A percentile compares a stretch with the other conserved stretches of the same genome.
Evolutionary conservation across 2,888 invertebrate species (phyloP).

Genomic region (Autographa pulchrina): DNA sequence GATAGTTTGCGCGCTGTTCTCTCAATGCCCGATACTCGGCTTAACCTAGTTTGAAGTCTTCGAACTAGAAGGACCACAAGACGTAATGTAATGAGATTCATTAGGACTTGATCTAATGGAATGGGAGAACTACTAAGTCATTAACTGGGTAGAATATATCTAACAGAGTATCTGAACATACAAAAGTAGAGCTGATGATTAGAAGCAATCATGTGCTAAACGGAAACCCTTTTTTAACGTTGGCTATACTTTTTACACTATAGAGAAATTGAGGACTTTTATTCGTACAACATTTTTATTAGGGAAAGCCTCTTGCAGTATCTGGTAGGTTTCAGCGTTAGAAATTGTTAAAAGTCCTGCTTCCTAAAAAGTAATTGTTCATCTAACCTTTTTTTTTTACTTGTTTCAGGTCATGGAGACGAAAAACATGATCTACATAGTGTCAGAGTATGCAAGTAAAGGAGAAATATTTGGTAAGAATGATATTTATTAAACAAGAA

Average conservation of each 20-base stretch:
- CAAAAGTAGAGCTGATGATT: too few species aligned
- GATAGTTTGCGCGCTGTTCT: neutral
- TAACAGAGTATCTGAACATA: too few species aligned
- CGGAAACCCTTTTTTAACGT: too few species aligned
- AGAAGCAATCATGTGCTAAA: too few species aligned
- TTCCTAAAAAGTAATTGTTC: neutral
- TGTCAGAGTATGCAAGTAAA: slow-evolving; percentile 99
- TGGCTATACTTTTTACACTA: too few species aligned
- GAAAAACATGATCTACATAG: slow-evolving; percentile 99
- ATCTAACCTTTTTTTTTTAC: slow-evolving; percentile 4
- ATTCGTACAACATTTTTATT: too few species aligned
- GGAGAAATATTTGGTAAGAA: slow-evolving; percentile 99
- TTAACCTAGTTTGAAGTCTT: neutral
- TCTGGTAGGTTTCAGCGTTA: neutral
- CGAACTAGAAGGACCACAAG: neutral
- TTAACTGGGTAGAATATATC: too few species aligned
- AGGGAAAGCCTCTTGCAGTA: neutral
- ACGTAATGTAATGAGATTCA: neutral
- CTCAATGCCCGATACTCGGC: neutral
- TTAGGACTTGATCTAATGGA: neutral
- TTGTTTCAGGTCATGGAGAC: slow-evolving; percentile 98
- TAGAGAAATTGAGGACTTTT: too few species aligned
- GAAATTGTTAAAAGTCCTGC: neutral
- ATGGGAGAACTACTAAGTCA: neutral
- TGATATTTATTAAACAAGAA: neutral